phyloP scores from a whole-genome alignment of 2,113 vertebrate genomes.

The Paramormyrops kingsleyae region DNA sequence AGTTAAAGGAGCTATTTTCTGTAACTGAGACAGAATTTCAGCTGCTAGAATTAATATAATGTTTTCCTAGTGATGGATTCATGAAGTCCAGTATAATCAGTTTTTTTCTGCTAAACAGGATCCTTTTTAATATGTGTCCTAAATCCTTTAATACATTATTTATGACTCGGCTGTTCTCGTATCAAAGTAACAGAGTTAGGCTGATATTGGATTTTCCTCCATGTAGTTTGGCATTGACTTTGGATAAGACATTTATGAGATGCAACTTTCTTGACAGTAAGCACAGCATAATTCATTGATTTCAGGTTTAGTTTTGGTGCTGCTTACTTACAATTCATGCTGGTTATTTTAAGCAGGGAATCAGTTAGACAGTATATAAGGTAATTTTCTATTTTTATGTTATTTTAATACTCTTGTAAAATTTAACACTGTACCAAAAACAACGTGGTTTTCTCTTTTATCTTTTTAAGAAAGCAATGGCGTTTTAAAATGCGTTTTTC shows the following conservation, averaged over 20 bases:
- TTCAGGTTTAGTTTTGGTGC: constrained; percentile 35
- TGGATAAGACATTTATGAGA: constrained; percentile 35
- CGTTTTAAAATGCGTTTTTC: not conserved
- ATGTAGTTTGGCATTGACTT: constrained; percentile 49
- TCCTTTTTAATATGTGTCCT: constrained; percentile 51
- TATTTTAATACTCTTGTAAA: not conserved
- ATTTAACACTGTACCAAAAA: not conserved
- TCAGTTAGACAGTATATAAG: not conserved
- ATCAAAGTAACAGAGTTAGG: constrained; percentile 59
- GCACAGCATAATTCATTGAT: constrained; percentile 51
- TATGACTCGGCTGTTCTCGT: constrained; percentile 55
- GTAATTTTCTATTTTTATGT: not conserved
- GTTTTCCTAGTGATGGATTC: constrained; percentile 30
- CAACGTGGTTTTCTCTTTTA: not conserved
- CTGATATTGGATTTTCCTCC: constrained; percentile 51
- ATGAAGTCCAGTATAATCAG: constrained; percentile 40
- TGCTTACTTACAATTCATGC: not conserved
- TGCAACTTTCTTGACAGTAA: constrained; percentile 30
- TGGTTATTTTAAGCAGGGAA: not conserved
- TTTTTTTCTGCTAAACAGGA: constrained; percentile 41
- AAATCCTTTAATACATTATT: constrained; percentile 70
- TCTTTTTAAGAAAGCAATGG: not conserved
- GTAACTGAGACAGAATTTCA: constrained; percentile 39
- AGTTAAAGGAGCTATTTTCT: constrained; percentile 54
- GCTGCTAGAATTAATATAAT: constrained; percentile 51